Conservation (phyloP, 2,113 vertebrate species). For the Ctenomys sociabilis region DNA sequence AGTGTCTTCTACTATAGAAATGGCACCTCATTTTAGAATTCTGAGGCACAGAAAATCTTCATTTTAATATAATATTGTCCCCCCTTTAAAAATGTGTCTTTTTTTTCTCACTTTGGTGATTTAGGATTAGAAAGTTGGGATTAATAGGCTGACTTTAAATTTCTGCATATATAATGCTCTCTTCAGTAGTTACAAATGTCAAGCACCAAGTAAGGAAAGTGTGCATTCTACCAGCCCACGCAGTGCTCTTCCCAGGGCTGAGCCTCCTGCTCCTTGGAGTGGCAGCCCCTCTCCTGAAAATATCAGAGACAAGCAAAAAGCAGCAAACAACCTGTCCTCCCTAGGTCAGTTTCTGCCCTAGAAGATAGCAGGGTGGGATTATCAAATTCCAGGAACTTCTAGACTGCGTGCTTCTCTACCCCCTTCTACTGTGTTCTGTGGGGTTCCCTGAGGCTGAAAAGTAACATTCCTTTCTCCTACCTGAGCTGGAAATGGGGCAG, state of each 20-base stretch:
- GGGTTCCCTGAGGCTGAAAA: not conserved
- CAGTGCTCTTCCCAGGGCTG: not conserved
- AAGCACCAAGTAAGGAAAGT: not conserved
- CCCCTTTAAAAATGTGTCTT: not conserved
- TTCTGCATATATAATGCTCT: not conserved
- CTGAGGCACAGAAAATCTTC: not conserved
- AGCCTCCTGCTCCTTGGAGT: not conserved
- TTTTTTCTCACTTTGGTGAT: not conserved
- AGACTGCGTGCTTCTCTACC: not conserved
- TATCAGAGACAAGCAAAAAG: not conserved
- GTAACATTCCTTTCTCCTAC: not conserved
- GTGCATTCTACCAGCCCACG: not conserved
- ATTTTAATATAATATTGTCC: not conserved
- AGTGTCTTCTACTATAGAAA: not conserved
- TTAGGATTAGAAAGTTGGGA: not conserved
- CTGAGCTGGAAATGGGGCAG: not conserved
- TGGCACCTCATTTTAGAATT: not conserved
- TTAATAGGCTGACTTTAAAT: not conserved
- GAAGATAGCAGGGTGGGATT: not conserved
- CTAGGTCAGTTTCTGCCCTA: not conserved
- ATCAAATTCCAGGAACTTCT: slow-evolving; percentile 43
- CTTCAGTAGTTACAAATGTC: not conserved
- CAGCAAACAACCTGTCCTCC: not conserved
- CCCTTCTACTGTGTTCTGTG: not conserved
- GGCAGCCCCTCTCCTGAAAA: not conserved